phyloP scores from a whole-genome alignment of 2,797 vertebrate species.

The Knipowitschia caucasica region DNA sequence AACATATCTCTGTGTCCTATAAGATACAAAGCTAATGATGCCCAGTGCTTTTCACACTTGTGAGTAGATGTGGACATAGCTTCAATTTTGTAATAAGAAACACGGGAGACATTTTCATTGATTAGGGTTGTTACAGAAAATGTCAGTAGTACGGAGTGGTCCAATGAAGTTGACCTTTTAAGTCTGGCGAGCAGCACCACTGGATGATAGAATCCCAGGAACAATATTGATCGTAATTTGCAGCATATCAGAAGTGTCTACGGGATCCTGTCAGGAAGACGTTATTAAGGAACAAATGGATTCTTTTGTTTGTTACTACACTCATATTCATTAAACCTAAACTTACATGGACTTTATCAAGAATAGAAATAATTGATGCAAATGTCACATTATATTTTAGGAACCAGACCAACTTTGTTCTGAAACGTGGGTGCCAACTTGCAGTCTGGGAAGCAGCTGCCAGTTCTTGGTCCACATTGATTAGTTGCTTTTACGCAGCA shows the following conservation, averaged over 20 bases:
- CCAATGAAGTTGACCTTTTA: slow-evolving; percentile 64
- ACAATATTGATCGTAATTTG: slow-evolving; percentile 43
- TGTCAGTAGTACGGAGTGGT: slow-evolving; percentile 55
- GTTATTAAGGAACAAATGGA: not conserved
- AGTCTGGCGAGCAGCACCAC: slow-evolving; percentile 30
- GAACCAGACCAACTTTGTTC: not conserved
- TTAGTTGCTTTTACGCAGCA: slow-evolving; percentile 40
- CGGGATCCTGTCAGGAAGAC: slow-evolving; percentile 2
- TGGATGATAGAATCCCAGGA: slow-evolving; percentile 34
- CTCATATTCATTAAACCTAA: not conserved
- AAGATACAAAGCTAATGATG: slow-evolving; percentile 8
- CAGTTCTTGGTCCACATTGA: slow-evolving; percentile 54
- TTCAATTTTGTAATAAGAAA: slow-evolving; percentile 34
- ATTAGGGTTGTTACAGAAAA: slow-evolving; percentile 71
- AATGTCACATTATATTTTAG: not conserved
- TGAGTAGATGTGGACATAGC: slow-evolving; percentile 39
- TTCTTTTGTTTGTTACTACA: not conserved
- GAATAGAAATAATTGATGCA: not conserved
- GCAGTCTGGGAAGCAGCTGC: slow-evolving; percentile 43
- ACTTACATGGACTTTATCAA: not conserved
- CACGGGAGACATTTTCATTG: slow-evolving; percentile 56
- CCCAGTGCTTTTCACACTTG: slow-evolving; percentile 19
- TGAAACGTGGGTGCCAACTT: slow-evolving; percentile 29
- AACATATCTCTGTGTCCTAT: not conserved
- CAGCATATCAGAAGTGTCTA: slow-evolving; percentile 24